Base-by-base conservation (phyloP, 2,797 vertebrate genomes). In the Cuculus canorus region DNA sequence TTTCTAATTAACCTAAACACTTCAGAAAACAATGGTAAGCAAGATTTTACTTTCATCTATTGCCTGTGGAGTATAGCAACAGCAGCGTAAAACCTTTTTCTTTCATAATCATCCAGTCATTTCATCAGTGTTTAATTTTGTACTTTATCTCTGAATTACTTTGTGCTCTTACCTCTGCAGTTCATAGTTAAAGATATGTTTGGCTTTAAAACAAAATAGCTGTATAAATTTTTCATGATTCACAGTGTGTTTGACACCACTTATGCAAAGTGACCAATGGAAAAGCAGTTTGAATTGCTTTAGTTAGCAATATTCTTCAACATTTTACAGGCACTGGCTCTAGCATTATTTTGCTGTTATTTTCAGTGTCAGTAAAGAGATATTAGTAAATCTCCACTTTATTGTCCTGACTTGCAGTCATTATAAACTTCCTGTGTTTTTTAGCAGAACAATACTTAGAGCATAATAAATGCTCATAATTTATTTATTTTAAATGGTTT, bases 141-240 rank as follows among this genome's bases (percentile, higher is more conserved):
- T 76, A 21, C 18, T 86, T 91, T 57, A 33, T 11, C 32, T 78
- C 21, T 60, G 57, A 73, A 59, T 3, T 57, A 23, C 7, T 22
- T 16, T 85, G 35, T 64, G 10, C 17, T 81, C 32, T 77, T 71
- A 18, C 5, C 39, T 80, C 41, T 64, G 9, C 45, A 65, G 41
- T 33, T 88, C 50, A 24, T 21, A 37, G 30, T 63, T 79, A 88
- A 93, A n/a, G 27, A 17, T 59, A 66, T 24, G 14, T 90, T 92
- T 92, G 59, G 33, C 50, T 92, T 88, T 54, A 90, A 13, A 81
- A 78, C 9, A 73, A 76, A 64, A 53, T 11, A 60, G 32, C 9
- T 77, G 6, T 27, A 77, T 82, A 86, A 89, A 83, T 86, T 70
- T 91, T 94, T 94, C 23, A 68, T 89, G 32, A 80, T 80, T 82